A percentile compares a stretch with the other conserved stretches of the same genome.
Evolutionary conservation across 2,797 vertebrate genomes (phyloP).

Genomic region (Fratercula arctica): DNA sequence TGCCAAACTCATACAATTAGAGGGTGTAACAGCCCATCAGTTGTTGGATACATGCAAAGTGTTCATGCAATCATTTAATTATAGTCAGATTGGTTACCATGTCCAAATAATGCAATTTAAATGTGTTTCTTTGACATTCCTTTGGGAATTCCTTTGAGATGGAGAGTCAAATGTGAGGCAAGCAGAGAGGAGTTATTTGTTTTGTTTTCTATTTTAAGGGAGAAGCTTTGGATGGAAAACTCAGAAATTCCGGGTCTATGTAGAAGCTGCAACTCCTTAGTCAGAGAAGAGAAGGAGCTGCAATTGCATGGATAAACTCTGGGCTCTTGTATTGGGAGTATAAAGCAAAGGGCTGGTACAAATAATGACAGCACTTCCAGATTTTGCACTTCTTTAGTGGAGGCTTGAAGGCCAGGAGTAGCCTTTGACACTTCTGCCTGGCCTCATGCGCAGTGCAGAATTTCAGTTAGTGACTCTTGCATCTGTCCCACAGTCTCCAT

Average conservation of each 20-base stretch:
- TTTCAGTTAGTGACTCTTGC: background rate
- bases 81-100: background rate
- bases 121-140: background rate
- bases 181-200: background rate
- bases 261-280: background rate
- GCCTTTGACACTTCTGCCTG: background rate
- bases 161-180: background rate
- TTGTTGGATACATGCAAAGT: slow-evolving; percentile 14
- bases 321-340: background rate
- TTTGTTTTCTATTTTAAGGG: background rate
- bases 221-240: background rate
- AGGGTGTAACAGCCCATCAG: background rate
- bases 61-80: background rate
- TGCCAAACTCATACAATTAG: background rate
- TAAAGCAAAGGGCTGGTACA: background rate
- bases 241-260: background rate
- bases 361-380: background rate
- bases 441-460: background rate
- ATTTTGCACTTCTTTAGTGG: background rate
- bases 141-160: background rate
- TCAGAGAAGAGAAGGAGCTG: background rate
- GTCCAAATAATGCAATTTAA: slow-evolving; percentile 1
- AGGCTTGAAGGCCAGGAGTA: background rate
- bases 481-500: background rate
- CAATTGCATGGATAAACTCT: background rate